These are phyloP conservation scores for Apamea crenata DNA, from an alignment of 2,888 invertebrate genomes.

Conservation along the genomic window DNA sequence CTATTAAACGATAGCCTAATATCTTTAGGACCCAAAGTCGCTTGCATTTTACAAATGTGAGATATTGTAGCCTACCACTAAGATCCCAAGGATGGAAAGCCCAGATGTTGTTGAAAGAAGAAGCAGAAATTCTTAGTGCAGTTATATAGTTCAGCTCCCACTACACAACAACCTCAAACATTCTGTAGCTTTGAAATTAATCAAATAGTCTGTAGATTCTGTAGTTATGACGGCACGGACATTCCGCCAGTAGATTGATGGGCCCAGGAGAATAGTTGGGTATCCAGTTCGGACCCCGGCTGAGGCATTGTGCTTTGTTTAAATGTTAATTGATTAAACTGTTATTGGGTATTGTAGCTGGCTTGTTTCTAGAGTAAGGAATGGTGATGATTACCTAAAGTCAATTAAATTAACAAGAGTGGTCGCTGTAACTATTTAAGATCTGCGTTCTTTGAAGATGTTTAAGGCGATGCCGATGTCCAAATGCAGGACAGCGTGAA, in stretches of 20 bases:
- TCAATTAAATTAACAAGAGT: conserved; percentile 3
- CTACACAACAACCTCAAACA: conserved; percentile 24
- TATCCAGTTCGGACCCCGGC: conserved; percentile 53
- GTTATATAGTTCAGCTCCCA: background rate
- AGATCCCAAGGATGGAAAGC: too few relatives aligned
- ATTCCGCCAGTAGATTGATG: conserved; percentile 78
- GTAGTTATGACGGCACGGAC: conserved; percentile 79
- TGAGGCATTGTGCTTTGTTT: conserved; percentile 44
- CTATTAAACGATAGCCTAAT: background rate
- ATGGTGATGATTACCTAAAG: background rate
- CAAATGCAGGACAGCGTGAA: too few relatives aligned
- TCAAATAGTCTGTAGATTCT: conserved; percentile 78
- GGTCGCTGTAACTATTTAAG: conserved; percentile 6
- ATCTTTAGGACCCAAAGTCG: too few relatives aligned
- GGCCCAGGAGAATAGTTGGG: conserved; percentile 67
- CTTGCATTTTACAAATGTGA: background rate
- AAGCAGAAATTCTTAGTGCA: background rate
- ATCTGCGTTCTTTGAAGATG: background rate
- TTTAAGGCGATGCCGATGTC: background rate
- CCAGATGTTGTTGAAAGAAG: background rate
- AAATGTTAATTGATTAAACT: conserved; percentile 61
- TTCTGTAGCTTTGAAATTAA: conserved; percentile 80
- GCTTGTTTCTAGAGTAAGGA: conserved; percentile 30
- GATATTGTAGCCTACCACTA: background rate
- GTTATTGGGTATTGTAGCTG: conserved; percentile 33